Evolutionary conservation across 2,888 invertebrate species (phyloP).

Genomic region (Eilema depressum): DNA sequence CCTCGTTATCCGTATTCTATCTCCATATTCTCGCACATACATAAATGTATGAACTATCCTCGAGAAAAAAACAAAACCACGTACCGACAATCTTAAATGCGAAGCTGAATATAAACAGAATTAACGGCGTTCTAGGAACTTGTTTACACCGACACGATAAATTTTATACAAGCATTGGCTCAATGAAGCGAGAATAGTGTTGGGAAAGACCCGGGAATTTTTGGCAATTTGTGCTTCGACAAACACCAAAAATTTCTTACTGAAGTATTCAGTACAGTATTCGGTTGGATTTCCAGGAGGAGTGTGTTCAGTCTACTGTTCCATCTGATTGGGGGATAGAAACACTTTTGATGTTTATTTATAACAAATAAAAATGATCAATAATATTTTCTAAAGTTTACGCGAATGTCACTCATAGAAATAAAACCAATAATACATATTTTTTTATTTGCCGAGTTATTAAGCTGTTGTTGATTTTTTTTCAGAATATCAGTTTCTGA

Average conservation of each 20-base stretch:
- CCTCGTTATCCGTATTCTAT: constrained; percentile 1
- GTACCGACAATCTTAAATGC: constrained; percentile 30
- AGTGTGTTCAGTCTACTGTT: neutral
- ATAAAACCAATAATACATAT: neutral
- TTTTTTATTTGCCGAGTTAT: too few species aligned
- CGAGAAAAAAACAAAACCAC: constrained; percentile 27
- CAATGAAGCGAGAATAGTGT: constrained; percentile 47
- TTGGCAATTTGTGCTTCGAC: constrained; percentile 8
- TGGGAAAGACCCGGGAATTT: constrained; percentile 34
- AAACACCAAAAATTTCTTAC: neutral
- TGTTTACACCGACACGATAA: constrained; percentile 52
- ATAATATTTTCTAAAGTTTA: too few species aligned
- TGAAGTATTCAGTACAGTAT: neutral
- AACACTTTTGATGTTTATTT: neutral
- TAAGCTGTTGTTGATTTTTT: too few species aligned
- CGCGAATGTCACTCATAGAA: too few species aligned
- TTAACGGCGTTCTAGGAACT: constrained; percentile 47
- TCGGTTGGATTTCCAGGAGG: neutral
- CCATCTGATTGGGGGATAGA: neutral
- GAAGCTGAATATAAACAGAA: constrained; percentile 41
- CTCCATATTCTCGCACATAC: neutral
- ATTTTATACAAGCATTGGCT: constrained; percentile 47
- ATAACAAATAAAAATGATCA: too few species aligned
- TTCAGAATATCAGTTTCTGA: too few species aligned
- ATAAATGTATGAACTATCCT: constrained; percentile 3